phyloP scores from a whole-genome alignment of 2,113 vertebrate genomes.

The Pelodiscus sinensis region DNA sequence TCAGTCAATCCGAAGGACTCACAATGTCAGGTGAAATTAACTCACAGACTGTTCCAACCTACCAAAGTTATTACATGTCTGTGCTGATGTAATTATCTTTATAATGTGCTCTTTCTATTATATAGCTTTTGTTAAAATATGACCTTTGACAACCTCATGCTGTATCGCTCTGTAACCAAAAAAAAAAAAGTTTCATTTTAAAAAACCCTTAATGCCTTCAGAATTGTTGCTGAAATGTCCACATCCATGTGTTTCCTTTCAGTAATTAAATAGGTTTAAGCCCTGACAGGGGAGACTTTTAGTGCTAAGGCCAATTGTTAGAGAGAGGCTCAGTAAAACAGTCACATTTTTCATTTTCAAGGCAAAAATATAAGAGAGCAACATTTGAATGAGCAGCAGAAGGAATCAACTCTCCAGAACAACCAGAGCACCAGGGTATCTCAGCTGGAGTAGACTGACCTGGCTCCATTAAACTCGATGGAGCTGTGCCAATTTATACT shows the following conservation, averaged over 20 bases:
- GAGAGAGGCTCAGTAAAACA: conserved; percentile 36
- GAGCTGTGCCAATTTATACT: neutral
- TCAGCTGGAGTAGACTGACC: neutral
- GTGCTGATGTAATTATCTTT: neutral
- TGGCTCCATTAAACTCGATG: neutral
- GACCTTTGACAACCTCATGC: neutral
- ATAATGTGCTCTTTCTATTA: neutral
- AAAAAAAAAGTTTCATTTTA: neutral
- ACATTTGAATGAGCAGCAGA: neutral
- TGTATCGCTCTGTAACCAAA: neutral
- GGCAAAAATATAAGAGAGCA: conserved; percentile 26
- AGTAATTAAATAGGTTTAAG: neutral
- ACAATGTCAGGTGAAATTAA: conserved; percentile 19
- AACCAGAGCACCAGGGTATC: conserved; percentile 26
- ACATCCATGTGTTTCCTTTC: neutral
- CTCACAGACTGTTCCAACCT: neutral
- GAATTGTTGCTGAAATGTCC: neutral
- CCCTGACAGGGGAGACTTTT: conserved; percentile 5
- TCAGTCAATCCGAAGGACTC: neutral
- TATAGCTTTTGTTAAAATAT: neutral
- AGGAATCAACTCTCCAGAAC: neutral
- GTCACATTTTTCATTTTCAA: conserved; percentile 29
- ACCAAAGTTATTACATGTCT: neutral
- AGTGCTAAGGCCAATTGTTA: conserved; percentile 13
- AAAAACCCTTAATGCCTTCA: neutral